phyloP scores from a whole-genome alignment of 2,888 invertebrate species.

The Hydrotaea diabolus region DNA sequence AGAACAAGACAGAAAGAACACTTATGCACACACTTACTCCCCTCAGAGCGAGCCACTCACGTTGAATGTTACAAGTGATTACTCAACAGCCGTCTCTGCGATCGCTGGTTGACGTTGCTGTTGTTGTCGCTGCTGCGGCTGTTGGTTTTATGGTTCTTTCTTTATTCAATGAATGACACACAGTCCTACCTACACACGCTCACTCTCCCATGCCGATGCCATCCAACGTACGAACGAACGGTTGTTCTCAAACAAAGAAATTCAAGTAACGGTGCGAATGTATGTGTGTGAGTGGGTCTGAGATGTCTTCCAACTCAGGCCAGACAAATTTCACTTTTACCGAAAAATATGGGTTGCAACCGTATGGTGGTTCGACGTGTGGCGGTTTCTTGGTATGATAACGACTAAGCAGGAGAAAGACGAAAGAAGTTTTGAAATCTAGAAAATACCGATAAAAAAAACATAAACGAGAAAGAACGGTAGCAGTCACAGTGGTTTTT shows the following conservation, averaged over 20 bases:
- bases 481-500: slow-evolving; percentile 2
- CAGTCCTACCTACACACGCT: slow-evolving; percentile 1
- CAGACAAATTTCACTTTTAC: slow-evolving; percentile 70
- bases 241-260: slow-evolving; percentile 35
- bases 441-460: slow-evolving; percentile 57
- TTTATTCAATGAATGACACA: slow-evolving; percentile 48
- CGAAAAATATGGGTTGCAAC: slow-evolving; percentile 69
- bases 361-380: slow-evolving; percentile 44
- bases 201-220: not conserved
- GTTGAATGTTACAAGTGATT: slow-evolving; percentile 58
- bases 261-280: slow-evolving; percentile 43
- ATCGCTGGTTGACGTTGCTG: slow-evolving; percentile 53
- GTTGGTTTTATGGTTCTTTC: slow-evolving; percentile 13
- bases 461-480: not conserved
- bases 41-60: too few relatives aligned
- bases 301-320: slow-evolving; percentile 68
- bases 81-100: slow-evolving; percentile 66
- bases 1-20: not conserved
- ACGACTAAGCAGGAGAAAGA: not conserved
- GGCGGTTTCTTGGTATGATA: slow-evolving; percentile 14
- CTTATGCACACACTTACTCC: slow-evolving; percentile 1
- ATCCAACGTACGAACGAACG: not conserved
- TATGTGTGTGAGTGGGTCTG: slow-evolving; percentile 38
- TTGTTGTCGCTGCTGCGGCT: not conserved
- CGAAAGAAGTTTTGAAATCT: slow-evolving; percentile 52